Conservation (phyloP, 1,140 invertebrate genomes). For the Bombyx mori region DNA sequence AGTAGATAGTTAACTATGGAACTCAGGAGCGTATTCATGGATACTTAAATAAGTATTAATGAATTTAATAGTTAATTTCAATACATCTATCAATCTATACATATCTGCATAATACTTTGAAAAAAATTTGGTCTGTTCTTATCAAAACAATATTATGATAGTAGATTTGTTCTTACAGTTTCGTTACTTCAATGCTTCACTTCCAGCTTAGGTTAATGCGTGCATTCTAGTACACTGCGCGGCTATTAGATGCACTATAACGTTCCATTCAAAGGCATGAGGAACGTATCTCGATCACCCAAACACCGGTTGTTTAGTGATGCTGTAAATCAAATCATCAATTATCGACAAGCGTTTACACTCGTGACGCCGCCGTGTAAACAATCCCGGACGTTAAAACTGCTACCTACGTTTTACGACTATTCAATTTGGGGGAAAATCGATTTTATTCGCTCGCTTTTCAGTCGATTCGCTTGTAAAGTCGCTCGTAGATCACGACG, state of each 20-base stretch:
- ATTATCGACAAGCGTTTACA: constrained; percentile 69
- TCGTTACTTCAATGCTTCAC: too few relatives aligned
- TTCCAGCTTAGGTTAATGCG: background rate
- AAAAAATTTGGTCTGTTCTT: too few relatives aligned
- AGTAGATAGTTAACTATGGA: too few relatives aligned
- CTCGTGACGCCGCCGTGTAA: constrained; percentile 65
- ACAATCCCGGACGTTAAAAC: constrained; percentile 62
- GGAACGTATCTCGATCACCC: constrained; percentile 38
- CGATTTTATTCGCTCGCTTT: constrained; percentile 68
- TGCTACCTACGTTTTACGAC: constrained; percentile 62
- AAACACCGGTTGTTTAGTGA: constrained; percentile 68
- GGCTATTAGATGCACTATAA: constrained; percentile 20
- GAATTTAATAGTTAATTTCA: too few relatives aligned
- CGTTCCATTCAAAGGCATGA: constrained; percentile 48
- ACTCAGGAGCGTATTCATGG: too few relatives aligned
- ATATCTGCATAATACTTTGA: too few relatives aligned
- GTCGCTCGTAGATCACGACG: constrained; percentile 35
- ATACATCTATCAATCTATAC: too few relatives aligned
- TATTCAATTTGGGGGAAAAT: constrained; percentile 68
- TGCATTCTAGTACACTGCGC: constrained; percentile 12
- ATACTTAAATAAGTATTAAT: too few relatives aligned
- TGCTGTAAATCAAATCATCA: constrained; percentile 71
- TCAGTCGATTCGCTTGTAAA: constrained; percentile 56
- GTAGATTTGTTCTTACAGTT: too few relatives aligned
- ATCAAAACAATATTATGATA: too few relatives aligned